Evolutionary conservation across 2,888 invertebrate species (phyloP).

Genomic region (Embidobia sp.): DNA sequence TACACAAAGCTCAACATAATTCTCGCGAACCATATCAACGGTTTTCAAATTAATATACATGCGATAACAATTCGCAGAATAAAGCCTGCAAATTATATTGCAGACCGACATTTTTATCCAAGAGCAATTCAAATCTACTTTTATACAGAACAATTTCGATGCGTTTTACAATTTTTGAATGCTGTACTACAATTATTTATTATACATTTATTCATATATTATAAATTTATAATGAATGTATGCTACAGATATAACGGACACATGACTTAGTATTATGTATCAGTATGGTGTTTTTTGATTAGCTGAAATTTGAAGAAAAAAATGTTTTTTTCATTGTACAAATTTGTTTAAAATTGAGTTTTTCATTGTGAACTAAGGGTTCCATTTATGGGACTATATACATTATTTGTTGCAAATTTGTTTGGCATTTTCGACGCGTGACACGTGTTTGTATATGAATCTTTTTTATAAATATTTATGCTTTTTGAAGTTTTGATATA

Average conservation of each 20-base stretch:
- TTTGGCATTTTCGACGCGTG: slow-evolving; percentile 17
- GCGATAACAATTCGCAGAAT: too few relatives aligned
- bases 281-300: background rate
- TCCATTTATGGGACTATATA: background rate
- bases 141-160: slow-evolving; percentile 14
- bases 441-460: slow-evolving; percentile 27
- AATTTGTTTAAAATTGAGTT: slow-evolving; percentile 10
- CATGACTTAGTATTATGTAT: slow-evolving; percentile 3
- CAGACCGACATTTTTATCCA: background rate
- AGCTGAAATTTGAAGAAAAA: background rate
- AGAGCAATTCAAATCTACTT: slow-evolving; percentile 8
- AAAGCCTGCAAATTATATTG: background rate
- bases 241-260: background rate
- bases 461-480: slow-evolving; percentile 30
- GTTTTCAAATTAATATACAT: too few relatives aligned
- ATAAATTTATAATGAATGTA: slow-evolving; percentile 24
- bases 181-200: slow-evolving; percentile 12
- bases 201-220: slow-evolving; percentile 26
- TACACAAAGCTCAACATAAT: too few relatives aligned
- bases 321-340: slow-evolving; percentile 6
- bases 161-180: background rate
- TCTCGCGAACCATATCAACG: too few relatives aligned
- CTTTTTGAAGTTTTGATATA: slow-evolving; percentile 27
- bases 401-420: slow-evolving; percentile 22
- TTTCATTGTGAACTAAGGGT: background rate